Evolutionary conservation across 2,888 invertebrate species (phyloP).

Genomic region (Sceliomorpha sp.): DNA sequence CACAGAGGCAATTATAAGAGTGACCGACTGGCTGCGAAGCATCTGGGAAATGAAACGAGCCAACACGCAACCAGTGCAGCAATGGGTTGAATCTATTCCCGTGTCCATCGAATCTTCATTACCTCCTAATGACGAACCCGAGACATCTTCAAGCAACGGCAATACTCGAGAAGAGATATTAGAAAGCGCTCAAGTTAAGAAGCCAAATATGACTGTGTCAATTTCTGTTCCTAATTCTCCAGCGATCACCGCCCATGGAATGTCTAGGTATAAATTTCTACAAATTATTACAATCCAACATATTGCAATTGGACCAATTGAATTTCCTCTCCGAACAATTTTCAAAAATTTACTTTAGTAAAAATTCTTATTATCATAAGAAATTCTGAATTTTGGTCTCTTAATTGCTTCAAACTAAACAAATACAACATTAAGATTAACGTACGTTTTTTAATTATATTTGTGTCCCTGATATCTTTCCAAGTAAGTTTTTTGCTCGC

Average conservation of each 20-base stretch:
- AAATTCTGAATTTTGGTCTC: too few relatives aligned
- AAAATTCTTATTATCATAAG: too few relatives aligned
- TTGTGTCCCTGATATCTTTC: too few relatives aligned
- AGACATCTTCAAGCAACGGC: conserved; percentile 3
- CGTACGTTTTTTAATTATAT: too few relatives aligned
- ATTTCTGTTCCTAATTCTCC: conserved; percentile 71
- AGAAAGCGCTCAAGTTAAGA: conserved; percentile 56
- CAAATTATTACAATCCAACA: too few relatives aligned
- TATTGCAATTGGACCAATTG: too few relatives aligned
- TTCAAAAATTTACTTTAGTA: too few relatives aligned
- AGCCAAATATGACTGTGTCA: conserved; percentile 72
- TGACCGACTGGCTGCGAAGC: conserved; percentile 75
- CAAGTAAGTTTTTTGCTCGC: too few relatives aligned
- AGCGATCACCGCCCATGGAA: conserved; percentile 62
- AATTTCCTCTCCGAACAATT: too few relatives aligned
- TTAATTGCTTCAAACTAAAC: too few relatives aligned
- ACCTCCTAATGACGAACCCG: conserved; percentile 46
- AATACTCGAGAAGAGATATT: conserved; percentile 18
- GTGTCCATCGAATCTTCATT: conserved; percentile 42
- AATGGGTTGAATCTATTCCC: conserved; percentile 87
- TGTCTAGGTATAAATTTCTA: conserved; percentile 63
- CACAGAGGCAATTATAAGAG: conserved; percentile 72
- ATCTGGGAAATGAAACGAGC: conserved; percentile 84
- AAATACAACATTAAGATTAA: too few relatives aligned
- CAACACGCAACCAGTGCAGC: conserved; percentile 85